A percentile compares a stretch with the other conserved stretches of the same genome.
Evolutionary conservation across 2,797 vertebrate species (phyloP).

Genomic region (Acanthurus lineatus): DNA sequence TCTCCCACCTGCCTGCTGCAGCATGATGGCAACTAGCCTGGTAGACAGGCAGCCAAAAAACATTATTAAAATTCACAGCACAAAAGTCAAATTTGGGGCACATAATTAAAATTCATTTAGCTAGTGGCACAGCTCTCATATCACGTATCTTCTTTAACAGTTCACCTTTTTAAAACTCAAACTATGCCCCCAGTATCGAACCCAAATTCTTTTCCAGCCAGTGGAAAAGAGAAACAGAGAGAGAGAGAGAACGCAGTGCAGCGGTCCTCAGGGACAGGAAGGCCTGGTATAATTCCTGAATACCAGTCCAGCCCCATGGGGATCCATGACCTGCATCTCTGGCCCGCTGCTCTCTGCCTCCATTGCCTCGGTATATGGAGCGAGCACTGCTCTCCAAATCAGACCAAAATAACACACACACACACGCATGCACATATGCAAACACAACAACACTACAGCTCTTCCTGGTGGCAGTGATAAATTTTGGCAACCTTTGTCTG

Average conservation of each 20-base stretch:
- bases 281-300: slow-evolving; percentile 76
- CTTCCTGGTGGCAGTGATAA: slow-evolving; percentile 31
- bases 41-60: slow-evolving; percentile 10
- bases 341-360: slow-evolving; percentile 66
- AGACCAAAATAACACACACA: slow-evolving; percentile 54
- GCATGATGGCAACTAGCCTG: slow-evolving; percentile 11
- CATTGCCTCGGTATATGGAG: slow-evolving; percentile 44
- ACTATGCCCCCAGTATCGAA: slow-evolving; percentile 13
- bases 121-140: slow-evolving; percentile 25
- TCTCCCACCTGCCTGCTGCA: slow-evolving; percentile 36
- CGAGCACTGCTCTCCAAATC: slow-evolving; percentile 54
- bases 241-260: slow-evolving; percentile 36
- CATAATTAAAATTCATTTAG: slow-evolving; percentile 48
- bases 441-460: not conserved
- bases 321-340: slow-evolving; percentile 80
- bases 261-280: slow-evolving; percentile 68
- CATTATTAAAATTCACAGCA: slow-evolving; percentile 33
- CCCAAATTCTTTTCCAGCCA: slow-evolving; percentile 38
- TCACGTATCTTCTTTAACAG: slow-evolving; percentile 42
- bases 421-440: slow-evolving; percentile 13
- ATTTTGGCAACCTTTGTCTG: slow-evolving; percentile 34
- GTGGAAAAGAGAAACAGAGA: slow-evolving; percentile 8
- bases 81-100: slow-evolving; percentile 39
- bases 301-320: slow-evolving; percentile 77
- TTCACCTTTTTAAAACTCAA: slow-evolving; percentile 62